Percentiles rank a stretch among this genome's conserved stretches.
Conservation (phyloP, 2,113 vertebrate species). For the Mobula hypostoma region DNA sequence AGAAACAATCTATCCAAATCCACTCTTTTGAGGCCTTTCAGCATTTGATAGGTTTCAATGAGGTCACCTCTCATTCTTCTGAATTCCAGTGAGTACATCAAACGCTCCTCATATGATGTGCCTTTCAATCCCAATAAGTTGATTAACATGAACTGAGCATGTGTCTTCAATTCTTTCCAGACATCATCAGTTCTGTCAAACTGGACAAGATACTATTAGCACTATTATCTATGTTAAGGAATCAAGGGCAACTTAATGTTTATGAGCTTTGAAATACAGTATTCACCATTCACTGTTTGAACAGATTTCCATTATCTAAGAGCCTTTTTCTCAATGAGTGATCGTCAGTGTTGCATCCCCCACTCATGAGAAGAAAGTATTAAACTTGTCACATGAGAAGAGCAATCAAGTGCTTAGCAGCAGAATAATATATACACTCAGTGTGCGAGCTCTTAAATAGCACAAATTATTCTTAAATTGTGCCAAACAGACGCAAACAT, state of each 20-base stretch:
- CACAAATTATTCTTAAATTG: constrained; percentile 24
- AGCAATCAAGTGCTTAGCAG: neutral
- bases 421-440: constrained; percentile 8
- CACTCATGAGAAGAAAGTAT: neutral
- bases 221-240: neutral
- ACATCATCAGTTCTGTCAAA: neutral
- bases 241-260: neutral
- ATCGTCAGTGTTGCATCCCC: neutral
- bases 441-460: constrained; percentile 21
- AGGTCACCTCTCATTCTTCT: no score
- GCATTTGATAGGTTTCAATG: no score
- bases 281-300: neutral
- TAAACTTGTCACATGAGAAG: neutral
- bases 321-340: neutral
- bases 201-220: neutral
- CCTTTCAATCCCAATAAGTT: no score
- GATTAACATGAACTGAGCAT: neutral
- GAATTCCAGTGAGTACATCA: no score
- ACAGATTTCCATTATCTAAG: neutral
- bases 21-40: no score
- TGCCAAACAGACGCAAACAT: constrained; percentile 30
- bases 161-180: neutral
- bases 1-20: no score
- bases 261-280: neutral
- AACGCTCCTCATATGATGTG: no score